These are phyloP conservation scores for Gallinago undulata DNA, from an alignment of 2,113 vertebrate genomes.

Conservation along the genomic window DNA sequence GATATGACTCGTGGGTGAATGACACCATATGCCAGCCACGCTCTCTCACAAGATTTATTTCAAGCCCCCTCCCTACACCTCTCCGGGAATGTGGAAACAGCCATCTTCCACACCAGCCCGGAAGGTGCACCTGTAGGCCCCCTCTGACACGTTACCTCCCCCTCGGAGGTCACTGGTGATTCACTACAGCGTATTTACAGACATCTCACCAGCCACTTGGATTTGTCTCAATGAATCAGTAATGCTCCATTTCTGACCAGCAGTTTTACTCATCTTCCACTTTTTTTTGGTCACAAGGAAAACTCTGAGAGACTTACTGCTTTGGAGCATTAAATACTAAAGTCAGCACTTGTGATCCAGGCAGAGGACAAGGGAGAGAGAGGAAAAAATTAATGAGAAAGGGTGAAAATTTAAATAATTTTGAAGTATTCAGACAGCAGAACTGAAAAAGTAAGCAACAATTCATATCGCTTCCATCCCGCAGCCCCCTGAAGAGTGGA, in stretches of 20 bases:
- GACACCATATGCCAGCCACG: neutral
- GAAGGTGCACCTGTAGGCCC: neutral
- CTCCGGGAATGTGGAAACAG: neutral
- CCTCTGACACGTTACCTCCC: neutral
- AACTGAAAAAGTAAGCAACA: neutral
- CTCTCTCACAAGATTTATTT: conserved; percentile 3
- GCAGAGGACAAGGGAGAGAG: neutral
- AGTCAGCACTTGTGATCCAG: neutral
- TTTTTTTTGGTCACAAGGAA: neutral
- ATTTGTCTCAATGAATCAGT: neutral
- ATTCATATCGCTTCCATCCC: neutral
- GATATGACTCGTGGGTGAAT: neutral
- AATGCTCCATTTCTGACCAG: neutral
- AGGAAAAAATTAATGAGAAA: neutral
- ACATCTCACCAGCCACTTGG: neutral
- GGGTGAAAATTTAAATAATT: neutral
- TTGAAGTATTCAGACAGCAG: neutral
- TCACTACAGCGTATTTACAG: neutral
- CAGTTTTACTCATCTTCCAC: neutral
- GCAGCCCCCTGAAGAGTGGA: neutral
- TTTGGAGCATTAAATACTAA: neutral
- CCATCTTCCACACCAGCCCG: neutral
- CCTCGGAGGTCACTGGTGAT: conserved; percentile 5
- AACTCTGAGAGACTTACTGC: neutral
- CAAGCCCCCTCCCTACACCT: neutral